Evolutionary conservation across 2,888 invertebrate genomes (phyloP).

Genomic region (Lasioglossum marginatum): DNA sequence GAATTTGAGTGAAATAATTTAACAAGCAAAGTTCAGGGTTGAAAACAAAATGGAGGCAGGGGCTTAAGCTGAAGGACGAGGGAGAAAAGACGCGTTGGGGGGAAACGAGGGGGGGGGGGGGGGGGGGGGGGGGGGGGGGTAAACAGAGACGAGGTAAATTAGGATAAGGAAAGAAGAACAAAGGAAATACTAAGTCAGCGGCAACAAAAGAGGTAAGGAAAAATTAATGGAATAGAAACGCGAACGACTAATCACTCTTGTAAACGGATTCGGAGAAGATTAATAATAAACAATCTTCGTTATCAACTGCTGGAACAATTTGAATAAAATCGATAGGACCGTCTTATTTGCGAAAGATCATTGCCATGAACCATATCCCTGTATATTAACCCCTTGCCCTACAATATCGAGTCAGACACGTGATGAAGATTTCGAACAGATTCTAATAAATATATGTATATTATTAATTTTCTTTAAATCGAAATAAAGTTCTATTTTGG

Average conservation of each 20-base stretch:
- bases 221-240: background rate
- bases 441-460: too few species aligned
- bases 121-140: too few species aligned
- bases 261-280: background rate
- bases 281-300: background rate
- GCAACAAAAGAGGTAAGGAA: background rate
- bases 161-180: background rate
- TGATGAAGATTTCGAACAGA: too few species aligned
- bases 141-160: constrained; percentile 4
- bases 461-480: too few species aligned
- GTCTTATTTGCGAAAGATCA: background rate
- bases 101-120: too few species aligned
- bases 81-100: too few species aligned
- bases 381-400: too few species aligned
- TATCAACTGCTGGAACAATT: background rate
- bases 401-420: too few species aligned
- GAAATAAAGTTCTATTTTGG: too few species aligned
- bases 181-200: background rate
- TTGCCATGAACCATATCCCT: background rate
- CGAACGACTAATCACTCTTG: background rate
- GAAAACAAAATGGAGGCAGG: background rate
- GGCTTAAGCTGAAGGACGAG: background rate
- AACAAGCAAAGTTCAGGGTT: background rate
- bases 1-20: background rate
- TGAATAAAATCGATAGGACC: background rate